Conservation (phyloP, 1,140 invertebrate genomes). For the Brachionus paranguensis region DNA sequence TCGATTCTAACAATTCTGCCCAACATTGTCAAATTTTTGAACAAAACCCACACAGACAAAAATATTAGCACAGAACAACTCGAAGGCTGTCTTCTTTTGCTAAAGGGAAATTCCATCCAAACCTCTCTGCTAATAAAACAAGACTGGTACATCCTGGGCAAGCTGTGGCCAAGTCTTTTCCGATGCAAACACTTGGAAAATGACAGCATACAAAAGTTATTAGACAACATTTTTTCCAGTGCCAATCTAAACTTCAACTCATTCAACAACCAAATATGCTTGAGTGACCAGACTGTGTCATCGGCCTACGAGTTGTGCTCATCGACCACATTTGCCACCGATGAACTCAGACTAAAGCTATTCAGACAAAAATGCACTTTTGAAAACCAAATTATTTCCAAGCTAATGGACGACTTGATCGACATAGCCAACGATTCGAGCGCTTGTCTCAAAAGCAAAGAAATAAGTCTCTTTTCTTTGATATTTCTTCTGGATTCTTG, state of each 20-base stretch:
- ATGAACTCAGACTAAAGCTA: constrained; percentile 7
- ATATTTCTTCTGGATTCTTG: constrained; percentile 22
- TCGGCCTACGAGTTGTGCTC: background rate
- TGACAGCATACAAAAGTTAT: constrained; percentile 67
- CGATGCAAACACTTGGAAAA: constrained; percentile 71
- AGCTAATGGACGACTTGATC: constrained; percentile 41
- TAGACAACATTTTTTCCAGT: constrained; percentile 61
- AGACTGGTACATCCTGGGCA: constrained; percentile 67
- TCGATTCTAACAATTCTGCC: constrained; percentile 62
- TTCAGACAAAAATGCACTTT: background rate
- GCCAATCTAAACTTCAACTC: constrained; percentile 58
- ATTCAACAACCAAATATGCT: constrained; percentile 54
- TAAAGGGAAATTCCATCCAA: constrained; percentile 62
- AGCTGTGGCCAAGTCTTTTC: constrained; percentile 67
- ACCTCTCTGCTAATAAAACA: constrained; percentile 64
- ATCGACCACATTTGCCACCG: constrained; percentile 56
- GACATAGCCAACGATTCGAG: constrained; percentile 41
- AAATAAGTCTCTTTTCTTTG: constrained; percentile 37
- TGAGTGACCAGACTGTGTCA: constrained; percentile 43
- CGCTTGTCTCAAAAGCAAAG: background rate
- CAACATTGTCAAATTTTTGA: constrained; percentile 61
- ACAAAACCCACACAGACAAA: constrained; percentile 51
- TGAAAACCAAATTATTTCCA: constrained; percentile 40
- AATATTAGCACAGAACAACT: constrained; percentile 62
- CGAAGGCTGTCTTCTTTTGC: constrained; percentile 67